Percentiles rank a stretch among this genome's conserved stretches.
Evolutionary conservation across 2,888 invertebrate species (phyloP).

Genomic region (Icerya purchasi): DNA sequence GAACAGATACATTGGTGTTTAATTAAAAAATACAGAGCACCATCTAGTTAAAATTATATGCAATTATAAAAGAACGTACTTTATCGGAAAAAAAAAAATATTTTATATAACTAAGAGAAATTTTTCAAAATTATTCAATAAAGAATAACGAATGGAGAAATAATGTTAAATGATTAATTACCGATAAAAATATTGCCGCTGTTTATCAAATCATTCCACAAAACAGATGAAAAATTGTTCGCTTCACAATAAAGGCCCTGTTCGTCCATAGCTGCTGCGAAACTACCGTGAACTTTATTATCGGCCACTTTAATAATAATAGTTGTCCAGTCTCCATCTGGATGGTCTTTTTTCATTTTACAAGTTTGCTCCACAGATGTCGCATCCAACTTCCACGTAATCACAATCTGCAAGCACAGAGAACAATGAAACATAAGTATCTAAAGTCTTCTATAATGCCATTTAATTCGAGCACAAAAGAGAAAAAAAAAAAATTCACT

Average conservation of each 20-base stretch:
- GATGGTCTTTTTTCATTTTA: conserved; percentile 34
- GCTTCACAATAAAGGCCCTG: conserved; percentile 15
- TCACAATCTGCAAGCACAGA: conserved; percentile 44
- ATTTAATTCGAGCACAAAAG: no score
- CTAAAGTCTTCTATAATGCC: no score
- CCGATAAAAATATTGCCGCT: conserved; percentile 16
- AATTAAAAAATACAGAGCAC: no score
- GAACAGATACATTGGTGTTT: no score
- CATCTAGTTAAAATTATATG: no score
- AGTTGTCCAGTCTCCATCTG: conserved; percentile 43
- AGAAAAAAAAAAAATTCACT: no score
- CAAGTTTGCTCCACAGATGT: conserved; percentile 27
- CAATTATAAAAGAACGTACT: no score
- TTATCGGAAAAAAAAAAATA: no score
- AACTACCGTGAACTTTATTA: conserved; percentile 18
- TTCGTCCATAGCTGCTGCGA: conserved; percentile 16
- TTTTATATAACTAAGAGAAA: no score
- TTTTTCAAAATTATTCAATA: no score
- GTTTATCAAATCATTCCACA: conserved; percentile 20
- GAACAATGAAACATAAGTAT: no score
- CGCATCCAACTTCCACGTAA: conserved; percentile 40
- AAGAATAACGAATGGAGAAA: no score
- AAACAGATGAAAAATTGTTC: conserved; percentile 20
- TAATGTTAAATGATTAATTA: background rate
- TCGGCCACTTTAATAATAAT: conserved; percentile 34